phyloP scores from a whole-genome alignment of 2,888 invertebrate genomes.

The Melieria crassipennis region DNA sequence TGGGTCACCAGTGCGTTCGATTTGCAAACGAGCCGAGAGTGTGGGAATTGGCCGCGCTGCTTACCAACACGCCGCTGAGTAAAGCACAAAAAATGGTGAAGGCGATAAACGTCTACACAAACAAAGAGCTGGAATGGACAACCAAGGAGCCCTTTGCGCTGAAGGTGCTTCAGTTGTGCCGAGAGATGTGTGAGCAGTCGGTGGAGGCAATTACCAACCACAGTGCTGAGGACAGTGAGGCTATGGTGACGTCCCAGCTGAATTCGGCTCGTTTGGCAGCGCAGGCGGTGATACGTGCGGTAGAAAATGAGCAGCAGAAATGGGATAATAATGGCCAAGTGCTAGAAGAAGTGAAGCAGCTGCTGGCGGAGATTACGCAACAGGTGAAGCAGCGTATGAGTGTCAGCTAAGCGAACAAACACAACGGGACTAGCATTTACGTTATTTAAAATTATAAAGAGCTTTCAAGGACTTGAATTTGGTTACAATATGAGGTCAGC shows the following conservation, averaged over 20 bases:
- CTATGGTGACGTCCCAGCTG: constrained; percentile 69
- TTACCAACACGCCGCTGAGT: no score
- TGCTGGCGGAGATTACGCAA: constrained; percentile 44
- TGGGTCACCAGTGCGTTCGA: constrained; percentile 63
- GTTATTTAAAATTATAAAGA: no score
- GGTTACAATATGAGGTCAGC: no score
- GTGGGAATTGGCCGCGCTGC: constrained; percentile 70
- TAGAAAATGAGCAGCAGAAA: constrained; percentile 64
- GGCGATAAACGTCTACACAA: no score
- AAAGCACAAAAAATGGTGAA: no score
- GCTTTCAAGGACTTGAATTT: no score
- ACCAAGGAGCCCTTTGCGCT: constrained; percentile 69
- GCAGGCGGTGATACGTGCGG: constrained; percentile 69
- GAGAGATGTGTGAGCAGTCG: constrained; percentile 70
- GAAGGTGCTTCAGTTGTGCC: constrained; percentile 72
- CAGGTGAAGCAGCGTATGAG: constrained; percentile 54
- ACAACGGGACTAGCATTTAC: no score
- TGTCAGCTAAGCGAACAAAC: constrained; percentile 24
- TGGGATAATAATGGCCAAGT: constrained; percentile 66
- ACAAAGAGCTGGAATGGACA: no score
- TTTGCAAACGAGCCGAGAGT: constrained; percentile 76
- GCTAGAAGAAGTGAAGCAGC: constrained; percentile 65
- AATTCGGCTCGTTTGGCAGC: constrained; percentile 71
- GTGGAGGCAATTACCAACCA: constrained; percentile 68
- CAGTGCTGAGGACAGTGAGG: constrained; percentile 67